Evolutionary conservation across 2,888 invertebrate genomes (phyloP).

Genomic region (Dexiosoma caninum): DNA sequence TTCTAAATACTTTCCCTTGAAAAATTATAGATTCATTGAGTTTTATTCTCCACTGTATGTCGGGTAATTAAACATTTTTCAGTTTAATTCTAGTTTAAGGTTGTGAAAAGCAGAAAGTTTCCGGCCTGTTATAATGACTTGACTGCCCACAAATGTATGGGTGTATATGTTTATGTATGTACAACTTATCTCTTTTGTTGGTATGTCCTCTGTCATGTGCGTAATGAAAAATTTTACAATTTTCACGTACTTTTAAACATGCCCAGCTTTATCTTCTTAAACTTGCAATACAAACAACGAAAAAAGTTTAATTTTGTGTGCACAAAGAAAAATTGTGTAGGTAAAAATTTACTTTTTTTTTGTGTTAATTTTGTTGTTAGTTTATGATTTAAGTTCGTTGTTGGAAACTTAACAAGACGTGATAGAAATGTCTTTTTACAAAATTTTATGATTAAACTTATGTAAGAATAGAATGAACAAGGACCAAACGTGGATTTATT

Average conservation of each 20-base stretch:
- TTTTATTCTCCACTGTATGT: not conserved
- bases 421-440: conserved; percentile 38
- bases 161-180: conserved; percentile 1
- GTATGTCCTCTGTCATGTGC: conserved; percentile 26
- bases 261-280: conserved; percentile 6
- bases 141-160: not conserved
- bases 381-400: not conserved
- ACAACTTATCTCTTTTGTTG: conserved; percentile 4
- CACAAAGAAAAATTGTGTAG: not conserved
- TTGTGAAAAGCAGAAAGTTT: not conserved
- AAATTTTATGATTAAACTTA: conserved; percentile 18
- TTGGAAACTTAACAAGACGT: conserved; percentile 43
- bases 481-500: not conserved
- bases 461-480: not conserved
- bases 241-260: conserved; percentile 54
- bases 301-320: conserved; percentile 48
- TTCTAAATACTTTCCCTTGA: too few species aligned
- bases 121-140: not conserved
- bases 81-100: not conserved
- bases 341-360: conserved; percentile 30
- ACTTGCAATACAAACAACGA: conserved; percentile 12
- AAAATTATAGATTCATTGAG: too few species aligned
- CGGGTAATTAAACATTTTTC: not conserved
- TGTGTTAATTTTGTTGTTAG: conserved; percentile 21
- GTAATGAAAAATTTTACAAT: conserved; percentile 44